Evolutionary conservation across 2,797 vertebrate species (phyloP).

Genomic region (Todus mexicanus): DNA sequence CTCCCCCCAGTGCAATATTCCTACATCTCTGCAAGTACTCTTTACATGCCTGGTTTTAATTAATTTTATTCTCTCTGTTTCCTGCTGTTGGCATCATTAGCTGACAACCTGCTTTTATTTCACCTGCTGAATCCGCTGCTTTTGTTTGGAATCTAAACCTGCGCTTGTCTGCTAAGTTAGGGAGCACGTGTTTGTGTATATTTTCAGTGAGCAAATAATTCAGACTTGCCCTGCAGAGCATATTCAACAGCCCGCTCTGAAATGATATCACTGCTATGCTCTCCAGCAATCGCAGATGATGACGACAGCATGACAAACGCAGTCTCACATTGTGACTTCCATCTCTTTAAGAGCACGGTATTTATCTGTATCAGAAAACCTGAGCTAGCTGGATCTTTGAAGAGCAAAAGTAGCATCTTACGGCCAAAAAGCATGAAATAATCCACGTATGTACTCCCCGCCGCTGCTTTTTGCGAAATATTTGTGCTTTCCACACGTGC

Average conservation of each 20-base stretch:
- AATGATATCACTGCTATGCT: background rate
- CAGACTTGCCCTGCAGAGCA: background rate
- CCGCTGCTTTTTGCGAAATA: background rate
- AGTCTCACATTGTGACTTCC: background rate
- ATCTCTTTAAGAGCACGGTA: background rate
- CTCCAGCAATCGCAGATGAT: background rate
- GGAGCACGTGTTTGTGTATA: background rate
- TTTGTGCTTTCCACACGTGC: background rate
- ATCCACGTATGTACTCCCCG: accelerated
- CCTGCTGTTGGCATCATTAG: background rate
- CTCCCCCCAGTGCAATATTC: background rate
- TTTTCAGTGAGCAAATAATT: background rate
- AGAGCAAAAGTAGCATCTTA: background rate
- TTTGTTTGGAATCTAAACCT: background rate
- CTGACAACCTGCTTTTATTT: background rate
- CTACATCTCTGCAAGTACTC: background rate
- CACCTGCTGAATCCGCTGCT: background rate
- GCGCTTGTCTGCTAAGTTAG: background rate
- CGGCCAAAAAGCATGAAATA: background rate
- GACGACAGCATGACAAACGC: background rate
- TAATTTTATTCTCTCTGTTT: background rate
- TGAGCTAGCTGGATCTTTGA: background rate
- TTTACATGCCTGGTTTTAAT: background rate
- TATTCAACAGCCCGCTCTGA: background rate
- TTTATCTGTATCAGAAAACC: background rate